Percentiles rank a stretch among this genome's conserved stretches.
These are phyloP conservation scores for Mellivora capensis DNA, from an alignment of 2,113 vertebrate species.

Conservation along the genomic window DNA sequence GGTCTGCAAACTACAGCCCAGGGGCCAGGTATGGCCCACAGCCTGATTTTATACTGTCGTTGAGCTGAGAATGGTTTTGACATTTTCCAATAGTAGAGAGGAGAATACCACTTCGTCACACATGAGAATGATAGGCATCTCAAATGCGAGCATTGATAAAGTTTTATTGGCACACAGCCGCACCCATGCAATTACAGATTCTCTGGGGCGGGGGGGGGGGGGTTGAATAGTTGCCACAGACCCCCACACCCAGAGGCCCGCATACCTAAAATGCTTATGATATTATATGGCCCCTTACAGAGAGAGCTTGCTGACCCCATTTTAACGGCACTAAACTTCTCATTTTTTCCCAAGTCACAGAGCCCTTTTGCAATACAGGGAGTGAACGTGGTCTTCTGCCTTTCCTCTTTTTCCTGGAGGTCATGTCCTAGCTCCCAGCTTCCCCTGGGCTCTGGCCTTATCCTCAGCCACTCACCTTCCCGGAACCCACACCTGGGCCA, in stretches of 20 bases:
- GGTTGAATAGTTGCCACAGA: not conserved
- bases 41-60: not conserved
- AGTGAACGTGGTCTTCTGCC: not conserved
- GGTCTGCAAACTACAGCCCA: not conserved
- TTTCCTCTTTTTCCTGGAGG: not conserved
- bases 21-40: not conserved
- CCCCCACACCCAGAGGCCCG: not conserved
- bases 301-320: not conserved
- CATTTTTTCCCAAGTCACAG: not conserved
- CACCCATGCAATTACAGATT: not conserved
- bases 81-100: not conserved
- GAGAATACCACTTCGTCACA: not conserved
- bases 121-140: not conserved
- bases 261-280: not conserved
- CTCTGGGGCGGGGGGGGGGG: too few relatives aligned
- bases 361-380: not conserved
- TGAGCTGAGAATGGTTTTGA: not conserved
- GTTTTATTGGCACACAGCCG: not conserved
- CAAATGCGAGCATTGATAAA: not conserved
- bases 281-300: not conserved
- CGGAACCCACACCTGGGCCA: not conserved
- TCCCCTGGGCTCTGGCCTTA: not conserved
- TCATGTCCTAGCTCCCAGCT: not conserved
- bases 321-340: not conserved
- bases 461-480: not conserved